phyloP scores from a whole-genome alignment of 2,113 vertebrate genomes.

The Oriolus oriolus region DNA sequence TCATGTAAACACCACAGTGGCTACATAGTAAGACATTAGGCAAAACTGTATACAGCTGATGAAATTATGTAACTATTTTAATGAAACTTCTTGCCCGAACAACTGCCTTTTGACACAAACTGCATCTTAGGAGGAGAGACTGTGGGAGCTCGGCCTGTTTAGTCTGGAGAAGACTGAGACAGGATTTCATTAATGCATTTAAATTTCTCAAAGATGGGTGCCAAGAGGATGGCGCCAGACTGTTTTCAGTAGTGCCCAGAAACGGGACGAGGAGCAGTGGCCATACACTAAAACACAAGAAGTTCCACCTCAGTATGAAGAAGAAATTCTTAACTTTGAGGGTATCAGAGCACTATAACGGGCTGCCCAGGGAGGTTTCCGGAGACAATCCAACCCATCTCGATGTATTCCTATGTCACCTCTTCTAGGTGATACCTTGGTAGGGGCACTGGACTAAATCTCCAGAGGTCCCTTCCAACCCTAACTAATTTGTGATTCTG shows the following conservation, averaged over 20 bases:
- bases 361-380: not conserved
- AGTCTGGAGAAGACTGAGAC: not conserved
- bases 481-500: not conserved
- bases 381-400: not conserved
- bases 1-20: rapidly evolving
- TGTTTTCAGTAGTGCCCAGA: not conserved
- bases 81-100: not conserved
- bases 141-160: not conserved
- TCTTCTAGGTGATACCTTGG: not conserved
- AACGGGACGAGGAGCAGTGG: not conserved
- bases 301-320: not conserved
- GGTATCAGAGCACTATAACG: not conserved
- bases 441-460: not conserved
- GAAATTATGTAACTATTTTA: not conserved
- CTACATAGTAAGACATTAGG: rapidly evolving
- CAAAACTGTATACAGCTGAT: rapidly evolving
- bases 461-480: not conserved
- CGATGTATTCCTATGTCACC: not conserved
- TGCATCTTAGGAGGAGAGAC: rapidly evolving
- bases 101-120: not conserved
- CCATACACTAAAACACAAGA: not conserved
- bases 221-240: not conserved
- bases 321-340: not conserved
- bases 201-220: not conserved
- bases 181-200: not conserved